Conservation (phyloP, 2,113 vertebrate species). For the Zapornia atra region DNA sequence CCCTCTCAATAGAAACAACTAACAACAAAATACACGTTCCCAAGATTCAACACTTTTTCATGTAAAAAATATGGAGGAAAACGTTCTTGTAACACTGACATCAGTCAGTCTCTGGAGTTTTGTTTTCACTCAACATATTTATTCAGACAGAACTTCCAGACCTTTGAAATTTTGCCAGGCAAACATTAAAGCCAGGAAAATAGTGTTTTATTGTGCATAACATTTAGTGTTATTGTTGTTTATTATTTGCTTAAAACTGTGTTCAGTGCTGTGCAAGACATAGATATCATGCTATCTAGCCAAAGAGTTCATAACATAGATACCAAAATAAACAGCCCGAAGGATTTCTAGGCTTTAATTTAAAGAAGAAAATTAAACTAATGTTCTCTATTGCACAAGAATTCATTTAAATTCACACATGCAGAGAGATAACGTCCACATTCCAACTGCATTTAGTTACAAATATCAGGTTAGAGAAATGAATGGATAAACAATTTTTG, state of each 20-base stretch:
- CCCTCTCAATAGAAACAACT: not conserved
- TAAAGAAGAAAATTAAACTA: not conserved
- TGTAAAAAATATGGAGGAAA: not conserved
- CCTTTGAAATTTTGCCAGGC: not conserved
- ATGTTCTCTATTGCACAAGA: not conserved
- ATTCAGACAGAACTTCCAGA: not conserved
- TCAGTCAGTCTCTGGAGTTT: not conserved
- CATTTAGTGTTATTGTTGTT: not conserved
- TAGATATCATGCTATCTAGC: not conserved
- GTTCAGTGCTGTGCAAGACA: not conserved
- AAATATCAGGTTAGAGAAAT: not conserved
- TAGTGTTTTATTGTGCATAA: not conserved
- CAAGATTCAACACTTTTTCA: not conserved
- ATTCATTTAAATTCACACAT: not conserved
- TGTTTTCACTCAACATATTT: not conserved
- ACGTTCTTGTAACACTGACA: not conserved
- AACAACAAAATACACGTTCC: not conserved
- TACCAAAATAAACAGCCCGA: not conserved
- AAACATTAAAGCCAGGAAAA: not conserved
- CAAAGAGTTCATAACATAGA: not conserved
- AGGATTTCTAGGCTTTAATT: not conserved
- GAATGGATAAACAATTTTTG: not conserved
- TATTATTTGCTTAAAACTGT: not conserved
- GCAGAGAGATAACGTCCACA: not conserved
- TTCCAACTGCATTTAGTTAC: not conserved